A percentile compares a stretch with the other conserved stretches of the same genome.
phyloP scores from a whole-genome alignment of 2,797 vertebrate genomes.

The Acrossocheilus wenchowensis region DNA sequence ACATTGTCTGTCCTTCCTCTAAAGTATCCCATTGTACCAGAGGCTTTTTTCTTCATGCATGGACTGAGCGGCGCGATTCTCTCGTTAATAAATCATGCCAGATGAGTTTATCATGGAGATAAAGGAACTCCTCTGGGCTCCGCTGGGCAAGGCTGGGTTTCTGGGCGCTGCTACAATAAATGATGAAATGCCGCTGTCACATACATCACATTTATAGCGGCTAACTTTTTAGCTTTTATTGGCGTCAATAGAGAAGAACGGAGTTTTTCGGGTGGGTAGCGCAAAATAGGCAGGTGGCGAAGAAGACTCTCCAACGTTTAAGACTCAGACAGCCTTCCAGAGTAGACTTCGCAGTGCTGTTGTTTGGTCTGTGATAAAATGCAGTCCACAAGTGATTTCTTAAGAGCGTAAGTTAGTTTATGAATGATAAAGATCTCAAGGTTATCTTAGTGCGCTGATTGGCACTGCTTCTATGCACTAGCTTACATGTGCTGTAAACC shows the following conservation, averaged over 20 bases:
- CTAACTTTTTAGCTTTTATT: slow-evolving; percentile 76
- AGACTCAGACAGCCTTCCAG: slow-evolving; percentile 11
- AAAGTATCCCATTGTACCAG: slow-evolving; percentile 58
- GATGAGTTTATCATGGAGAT: slow-evolving; percentile 87
- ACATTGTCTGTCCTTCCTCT: slow-evolving; percentile 60
- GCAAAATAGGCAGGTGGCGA: slow-evolving; percentile 70
- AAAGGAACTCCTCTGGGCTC: slow-evolving; percentile 83
- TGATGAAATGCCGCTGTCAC: slow-evolving; percentile 84
- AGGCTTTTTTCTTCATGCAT: slow-evolving; percentile 59
- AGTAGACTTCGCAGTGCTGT: slow-evolving; percentile 63
- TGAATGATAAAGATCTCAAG: slow-evolving; percentile 72
- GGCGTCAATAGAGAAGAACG: slow-evolving; percentile 74
- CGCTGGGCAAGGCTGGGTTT: slow-evolving; percentile 79
- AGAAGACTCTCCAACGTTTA: slow-evolving; percentile 23
- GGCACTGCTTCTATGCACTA: slow-evolving; percentile 65
- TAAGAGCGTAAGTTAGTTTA: slow-evolving; percentile 64
- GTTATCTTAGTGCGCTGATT: slow-evolving; percentile 70
- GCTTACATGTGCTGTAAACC: slow-evolving; percentile 73
- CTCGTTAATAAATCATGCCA: slow-evolving; percentile 88
- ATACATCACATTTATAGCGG: slow-evolving; percentile 80
- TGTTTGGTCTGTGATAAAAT: slow-evolving; percentile 75
- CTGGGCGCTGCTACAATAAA: slow-evolving; percentile 79
- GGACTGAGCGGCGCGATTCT: slow-evolving; percentile 74
- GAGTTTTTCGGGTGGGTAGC: slow-evolving; percentile 64
- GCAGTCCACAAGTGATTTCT: slow-evolving; percentile 74